Evolutionary conservation across 2,888 invertebrate species (phyloP).

Genomic region (Anoplius nigerrimus): DNA sequence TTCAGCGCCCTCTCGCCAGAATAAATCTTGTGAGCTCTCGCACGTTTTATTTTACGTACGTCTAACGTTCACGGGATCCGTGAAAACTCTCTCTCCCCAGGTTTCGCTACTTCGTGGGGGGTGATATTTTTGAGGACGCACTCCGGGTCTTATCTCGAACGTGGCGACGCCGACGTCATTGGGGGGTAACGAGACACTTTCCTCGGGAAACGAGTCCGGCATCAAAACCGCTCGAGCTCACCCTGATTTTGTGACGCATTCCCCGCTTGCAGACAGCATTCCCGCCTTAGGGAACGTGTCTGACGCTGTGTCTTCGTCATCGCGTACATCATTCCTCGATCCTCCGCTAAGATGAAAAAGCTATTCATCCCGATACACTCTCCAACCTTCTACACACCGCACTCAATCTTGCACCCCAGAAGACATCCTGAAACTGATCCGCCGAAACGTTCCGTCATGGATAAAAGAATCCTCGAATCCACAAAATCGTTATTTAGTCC

Average conservation of each 20-base stretch:
- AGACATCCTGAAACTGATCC: too few species aligned
- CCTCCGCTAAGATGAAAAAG: constrained; percentile 77
- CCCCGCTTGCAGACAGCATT: constrained; percentile 75
- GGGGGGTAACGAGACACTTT: constrained; percentile 92
- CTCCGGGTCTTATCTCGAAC: constrained; percentile 87
- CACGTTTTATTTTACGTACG: too few species aligned
- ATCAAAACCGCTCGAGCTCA: constrained; percentile 91
- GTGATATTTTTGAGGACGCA: constrained; percentile 88
- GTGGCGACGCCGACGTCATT: constrained; percentile 92
- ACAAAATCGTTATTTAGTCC: too few species aligned
- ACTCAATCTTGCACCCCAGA: too few species aligned
- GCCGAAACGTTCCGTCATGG: too few species aligned
- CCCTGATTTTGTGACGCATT: constrained; percentile 82
- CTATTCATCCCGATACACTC: not conserved
- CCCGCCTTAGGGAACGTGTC: constrained; percentile 76
- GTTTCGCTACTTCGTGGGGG: constrained; percentile 58
- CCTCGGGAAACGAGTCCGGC: constrained; percentile 93
- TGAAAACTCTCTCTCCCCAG: not conserved
- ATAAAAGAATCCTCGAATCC: too few species aligned
- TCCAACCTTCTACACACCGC: too few species aligned
- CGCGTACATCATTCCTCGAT: constrained; percentile 88
- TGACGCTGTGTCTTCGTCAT: constrained; percentile 93
- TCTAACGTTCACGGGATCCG: too few species aligned
- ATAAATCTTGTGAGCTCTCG: too few species aligned
- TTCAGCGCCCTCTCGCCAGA: too few species aligned